These are phyloP conservation scores for Mythimna albipuncta DNA, from an alignment of 2,888 invertebrate species.

Conservation along the genomic window DNA sequence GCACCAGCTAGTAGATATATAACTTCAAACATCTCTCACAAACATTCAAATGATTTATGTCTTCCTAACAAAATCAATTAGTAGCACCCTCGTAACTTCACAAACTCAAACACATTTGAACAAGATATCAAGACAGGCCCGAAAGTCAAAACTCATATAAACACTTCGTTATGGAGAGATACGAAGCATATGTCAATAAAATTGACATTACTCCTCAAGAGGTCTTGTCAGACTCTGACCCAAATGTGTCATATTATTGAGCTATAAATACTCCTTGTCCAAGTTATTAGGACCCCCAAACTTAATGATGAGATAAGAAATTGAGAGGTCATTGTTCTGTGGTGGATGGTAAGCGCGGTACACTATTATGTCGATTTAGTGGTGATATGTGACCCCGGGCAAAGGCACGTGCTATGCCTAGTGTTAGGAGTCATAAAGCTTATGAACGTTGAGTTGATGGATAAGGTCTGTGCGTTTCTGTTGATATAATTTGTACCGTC, in stretches of 20 bases:
- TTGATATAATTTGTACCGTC: constrained; percentile 22
- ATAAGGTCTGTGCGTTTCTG: constrained; percentile 13
- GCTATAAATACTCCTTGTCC: constrained; percentile 80
- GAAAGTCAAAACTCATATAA: constrained; percentile 62
- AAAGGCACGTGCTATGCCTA: constrained; percentile 66
- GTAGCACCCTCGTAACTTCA: constrained; percentile 42
- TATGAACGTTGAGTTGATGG: constrained; percentile 54
- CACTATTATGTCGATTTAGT: constrained; percentile 76
- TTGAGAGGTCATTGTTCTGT: constrained; percentile 49
- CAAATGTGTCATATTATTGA: constrained; percentile 81
- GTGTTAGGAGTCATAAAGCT: constrained; percentile 60
- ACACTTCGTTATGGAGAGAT: constrained; percentile 60
- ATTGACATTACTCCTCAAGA: constrained; percentile 71
- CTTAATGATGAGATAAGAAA: constrained; percentile 41
- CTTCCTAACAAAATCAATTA: constrained; percentile 57
- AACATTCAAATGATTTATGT: constrained; percentile 40
- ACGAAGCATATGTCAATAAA: constrained; percentile 69
- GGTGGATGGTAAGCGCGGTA: constrained; percentile 65
- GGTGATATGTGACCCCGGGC: constrained; percentile 75
- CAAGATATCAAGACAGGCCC: constrained; percentile 45
- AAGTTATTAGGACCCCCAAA: constrained; percentile 58
- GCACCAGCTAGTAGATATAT: background rate
- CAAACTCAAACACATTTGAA: constrained; percentile 46
- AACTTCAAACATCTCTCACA: constrained; percentile 19
- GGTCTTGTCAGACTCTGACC: constrained; percentile 74